These are phyloP conservation scores for Artibeus jamaicensis DNA, from an alignment of 2,797 vertebrate genomes.

Conservation along the genomic window DNA sequence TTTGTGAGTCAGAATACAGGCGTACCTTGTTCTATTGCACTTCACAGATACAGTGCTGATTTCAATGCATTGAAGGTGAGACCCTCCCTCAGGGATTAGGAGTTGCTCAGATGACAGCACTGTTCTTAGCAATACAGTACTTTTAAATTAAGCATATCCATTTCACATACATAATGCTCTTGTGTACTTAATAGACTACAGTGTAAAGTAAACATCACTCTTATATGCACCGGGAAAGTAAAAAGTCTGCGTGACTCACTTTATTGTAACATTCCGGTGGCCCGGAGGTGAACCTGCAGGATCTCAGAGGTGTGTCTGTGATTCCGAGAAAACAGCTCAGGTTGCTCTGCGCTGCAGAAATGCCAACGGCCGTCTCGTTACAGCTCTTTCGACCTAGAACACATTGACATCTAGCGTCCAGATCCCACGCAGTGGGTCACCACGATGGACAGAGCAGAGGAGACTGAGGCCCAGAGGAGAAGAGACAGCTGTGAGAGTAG, in stretches of 20 bases:
- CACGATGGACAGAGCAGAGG: not conserved
- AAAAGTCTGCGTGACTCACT: not conserved
- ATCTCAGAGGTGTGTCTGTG: not conserved
- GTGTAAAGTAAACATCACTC: not conserved
- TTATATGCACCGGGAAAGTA: not conserved
- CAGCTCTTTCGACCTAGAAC: conserved; percentile 1
- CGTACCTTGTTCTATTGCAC: not conserved
- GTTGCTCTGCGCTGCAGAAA: not conserved
- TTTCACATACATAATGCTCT: not conserved
- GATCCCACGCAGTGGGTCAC: not conserved
- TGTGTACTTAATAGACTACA: not conserved
- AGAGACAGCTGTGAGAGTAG: not conserved
- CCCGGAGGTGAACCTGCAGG: not conserved
- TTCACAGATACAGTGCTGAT: not conserved
- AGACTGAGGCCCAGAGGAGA: not conserved
- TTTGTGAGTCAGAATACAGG: not conserved
- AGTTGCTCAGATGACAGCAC: not conserved
- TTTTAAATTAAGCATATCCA: not conserved
- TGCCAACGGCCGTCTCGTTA: not conserved
- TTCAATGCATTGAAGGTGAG: not conserved
- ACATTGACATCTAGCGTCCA: not conserved
- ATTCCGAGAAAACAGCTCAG: not conserved
- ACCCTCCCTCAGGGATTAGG: not conserved
- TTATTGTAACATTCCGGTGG: not conserved
- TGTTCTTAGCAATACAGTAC: not conserved